A percentile compares a stretch with the other conserved stretches of the same genome.
phyloP scores from a whole-genome alignment of 2,113 vertebrate genomes.

The Odocoileus virginianus region DNA sequence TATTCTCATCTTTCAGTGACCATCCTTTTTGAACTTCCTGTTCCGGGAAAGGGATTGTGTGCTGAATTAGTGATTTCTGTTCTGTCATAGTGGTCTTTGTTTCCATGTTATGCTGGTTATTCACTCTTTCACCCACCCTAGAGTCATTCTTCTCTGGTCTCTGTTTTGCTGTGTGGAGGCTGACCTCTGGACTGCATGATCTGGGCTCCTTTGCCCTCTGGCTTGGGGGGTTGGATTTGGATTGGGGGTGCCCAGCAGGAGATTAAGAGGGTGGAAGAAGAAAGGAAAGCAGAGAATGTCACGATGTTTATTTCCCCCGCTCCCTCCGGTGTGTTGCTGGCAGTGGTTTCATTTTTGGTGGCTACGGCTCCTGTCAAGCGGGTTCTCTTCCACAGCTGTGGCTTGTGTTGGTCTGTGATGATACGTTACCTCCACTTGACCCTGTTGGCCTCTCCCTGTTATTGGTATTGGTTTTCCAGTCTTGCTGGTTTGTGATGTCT shows the following conservation, averaged over 20 bases:
- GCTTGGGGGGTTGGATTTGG: background rate
- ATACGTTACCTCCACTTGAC: background rate
- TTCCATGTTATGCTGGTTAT: background rate
- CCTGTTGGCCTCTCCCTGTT: background rate
- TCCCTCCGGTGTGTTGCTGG: background rate
- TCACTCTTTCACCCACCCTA: background rate
- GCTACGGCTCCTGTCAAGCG: background rate
- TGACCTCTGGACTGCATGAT: background rate
- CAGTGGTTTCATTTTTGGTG: background rate
- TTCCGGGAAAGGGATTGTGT: background rate
- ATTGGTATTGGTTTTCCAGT: background rate
- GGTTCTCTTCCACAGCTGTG: background rate
- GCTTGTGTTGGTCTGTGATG: background rate
- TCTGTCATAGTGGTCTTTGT: background rate
- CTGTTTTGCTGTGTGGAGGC: background rate
- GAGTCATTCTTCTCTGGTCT: background rate
- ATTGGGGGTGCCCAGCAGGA: background rate
- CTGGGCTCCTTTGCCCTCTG: background rate
- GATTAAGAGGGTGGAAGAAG: background rate
- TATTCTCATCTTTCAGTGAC: background rate
- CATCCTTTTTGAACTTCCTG: background rate
- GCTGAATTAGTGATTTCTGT: background rate
- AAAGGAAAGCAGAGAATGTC: background rate
- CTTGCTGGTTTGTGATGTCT: background rate
- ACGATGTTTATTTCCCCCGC: background rate